These are phyloP conservation scores for Ptilonorhynchus violaceus DNA, from an alignment of 2,113 vertebrate genomes.

Conservation along the genomic window DNA sequence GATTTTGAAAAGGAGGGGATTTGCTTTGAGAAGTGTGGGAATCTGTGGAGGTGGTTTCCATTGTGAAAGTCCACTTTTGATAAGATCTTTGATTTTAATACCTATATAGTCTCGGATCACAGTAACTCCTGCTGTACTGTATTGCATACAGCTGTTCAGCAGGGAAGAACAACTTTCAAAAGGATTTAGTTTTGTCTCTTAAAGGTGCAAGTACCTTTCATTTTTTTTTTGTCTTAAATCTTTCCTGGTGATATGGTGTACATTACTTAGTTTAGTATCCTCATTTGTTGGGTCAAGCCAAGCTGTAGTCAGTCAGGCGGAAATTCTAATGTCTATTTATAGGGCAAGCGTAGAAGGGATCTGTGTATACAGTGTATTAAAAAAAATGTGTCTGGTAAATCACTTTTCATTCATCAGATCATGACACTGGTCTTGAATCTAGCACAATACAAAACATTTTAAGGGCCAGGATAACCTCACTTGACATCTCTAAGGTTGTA, in stretches of 20 bases:
- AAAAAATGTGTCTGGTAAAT: neutral
- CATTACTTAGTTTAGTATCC: neutral
- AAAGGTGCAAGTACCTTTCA: neutral
- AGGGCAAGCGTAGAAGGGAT: neutral
- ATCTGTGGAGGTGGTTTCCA: neutral
- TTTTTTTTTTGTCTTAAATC: neutral
- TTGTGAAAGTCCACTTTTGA: neutral
- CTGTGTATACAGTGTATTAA: neutral
- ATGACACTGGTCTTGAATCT: neutral
- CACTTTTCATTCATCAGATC: neutral
- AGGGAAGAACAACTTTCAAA: neutral
- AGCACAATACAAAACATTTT: neutral
- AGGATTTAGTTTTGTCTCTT: neutral
- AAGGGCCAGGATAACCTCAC: neutral
- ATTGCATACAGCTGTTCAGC: neutral
- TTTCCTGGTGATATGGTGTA: neutral
- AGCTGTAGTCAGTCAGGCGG: neutral
- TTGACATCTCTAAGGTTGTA: neutral
- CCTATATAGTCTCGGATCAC: neutral
- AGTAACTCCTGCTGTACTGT: neutral
- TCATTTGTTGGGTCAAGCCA: neutral
- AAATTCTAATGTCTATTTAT: neutral
- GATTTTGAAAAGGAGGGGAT: neutral
- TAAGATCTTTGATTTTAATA: neutral
- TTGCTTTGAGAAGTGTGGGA: neutral